Conservation (phyloP, 2,113 vertebrate species). For the Scolopax mira region DNA sequence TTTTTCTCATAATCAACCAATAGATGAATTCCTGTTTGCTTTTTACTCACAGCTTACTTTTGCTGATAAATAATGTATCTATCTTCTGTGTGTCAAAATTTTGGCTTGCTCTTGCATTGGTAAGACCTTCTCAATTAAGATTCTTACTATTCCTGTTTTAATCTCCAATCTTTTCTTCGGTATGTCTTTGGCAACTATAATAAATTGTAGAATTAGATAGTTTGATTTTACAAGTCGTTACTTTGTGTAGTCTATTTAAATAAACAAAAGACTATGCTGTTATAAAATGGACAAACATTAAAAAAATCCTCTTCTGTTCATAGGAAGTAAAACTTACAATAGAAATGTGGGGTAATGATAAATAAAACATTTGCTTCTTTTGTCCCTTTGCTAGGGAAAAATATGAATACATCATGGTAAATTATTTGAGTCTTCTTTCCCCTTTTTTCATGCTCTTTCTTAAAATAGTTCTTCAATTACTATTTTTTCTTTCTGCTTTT, state of each 20-base stretch:
- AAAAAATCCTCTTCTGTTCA: neutral
- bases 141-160: neutral
- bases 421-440: accelerated
- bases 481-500: neutral
- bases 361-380: neutral
- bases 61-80: neutral
- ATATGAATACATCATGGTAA: neutral
- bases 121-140: neutral
- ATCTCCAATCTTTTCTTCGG: neutral
- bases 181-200: neutral
- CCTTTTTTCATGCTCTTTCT: neutral
- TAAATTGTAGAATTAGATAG: neutral
- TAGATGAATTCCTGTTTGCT: neutral
- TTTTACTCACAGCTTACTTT: neutral
- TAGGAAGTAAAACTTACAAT: neutral
- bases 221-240: neutral
- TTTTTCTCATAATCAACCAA: neutral
- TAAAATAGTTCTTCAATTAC: neutral
- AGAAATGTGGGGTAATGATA: neutral
- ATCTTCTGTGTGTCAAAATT: neutral
- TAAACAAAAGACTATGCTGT: neutral
- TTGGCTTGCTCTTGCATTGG: neutral
- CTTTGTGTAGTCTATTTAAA: neutral
- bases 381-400: neutral
- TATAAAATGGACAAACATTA: neutral